Conservation (phyloP, 2,113 vertebrate species). For the Scortum barcoo region DNA sequence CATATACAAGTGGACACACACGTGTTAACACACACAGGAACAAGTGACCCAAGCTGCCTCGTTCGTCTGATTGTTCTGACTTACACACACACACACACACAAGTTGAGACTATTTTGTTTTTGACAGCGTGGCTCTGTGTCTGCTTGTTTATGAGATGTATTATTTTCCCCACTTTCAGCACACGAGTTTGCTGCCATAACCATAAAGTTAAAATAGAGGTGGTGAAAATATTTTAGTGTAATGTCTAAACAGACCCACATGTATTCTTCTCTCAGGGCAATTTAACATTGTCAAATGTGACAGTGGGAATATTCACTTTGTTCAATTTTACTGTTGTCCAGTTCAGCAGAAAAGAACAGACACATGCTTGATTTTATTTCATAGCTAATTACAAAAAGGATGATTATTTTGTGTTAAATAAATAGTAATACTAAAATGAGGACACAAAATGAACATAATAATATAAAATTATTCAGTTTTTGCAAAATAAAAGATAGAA, state of each 20-base stretch:
- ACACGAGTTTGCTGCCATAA: slow-evolving; percentile 28
- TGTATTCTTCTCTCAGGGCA: not conserved
- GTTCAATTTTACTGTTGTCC: not conserved
- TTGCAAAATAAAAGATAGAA: not conserved
- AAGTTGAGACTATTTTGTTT: slow-evolving; percentile 8
- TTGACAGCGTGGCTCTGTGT: slow-evolving; percentile 7
- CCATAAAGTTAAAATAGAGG: slow-evolving; percentile 30
- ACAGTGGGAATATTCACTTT: not conserved
- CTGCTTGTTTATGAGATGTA: slow-evolving; percentile 28
- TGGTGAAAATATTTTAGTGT: slow-evolving; percentile 20
- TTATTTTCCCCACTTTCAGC: slow-evolving; percentile 43
- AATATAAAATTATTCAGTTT: not conserved
- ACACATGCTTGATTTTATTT: not conserved
- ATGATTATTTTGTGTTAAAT: not conserved
- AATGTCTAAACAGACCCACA: not conserved
- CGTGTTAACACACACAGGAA: slow-evolving; percentile 26
- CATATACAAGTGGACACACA: slow-evolving; percentile 14
- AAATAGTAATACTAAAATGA: not conserved
- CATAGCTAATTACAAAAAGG: not conserved
- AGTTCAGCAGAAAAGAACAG: too few relatives aligned
- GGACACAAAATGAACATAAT: not conserved
- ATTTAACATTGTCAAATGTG: not conserved
- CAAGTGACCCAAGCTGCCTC: slow-evolving; percentile 17
- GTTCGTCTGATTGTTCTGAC: slow-evolving; percentile 6
- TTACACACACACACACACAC: slow-evolving; percentile 26